Evolutionary conservation across 2,797 vertebrate genomes (phyloP), one percentile per base, ranked within the genome.

Genomic region (Eremophila alpestris): DNA sequence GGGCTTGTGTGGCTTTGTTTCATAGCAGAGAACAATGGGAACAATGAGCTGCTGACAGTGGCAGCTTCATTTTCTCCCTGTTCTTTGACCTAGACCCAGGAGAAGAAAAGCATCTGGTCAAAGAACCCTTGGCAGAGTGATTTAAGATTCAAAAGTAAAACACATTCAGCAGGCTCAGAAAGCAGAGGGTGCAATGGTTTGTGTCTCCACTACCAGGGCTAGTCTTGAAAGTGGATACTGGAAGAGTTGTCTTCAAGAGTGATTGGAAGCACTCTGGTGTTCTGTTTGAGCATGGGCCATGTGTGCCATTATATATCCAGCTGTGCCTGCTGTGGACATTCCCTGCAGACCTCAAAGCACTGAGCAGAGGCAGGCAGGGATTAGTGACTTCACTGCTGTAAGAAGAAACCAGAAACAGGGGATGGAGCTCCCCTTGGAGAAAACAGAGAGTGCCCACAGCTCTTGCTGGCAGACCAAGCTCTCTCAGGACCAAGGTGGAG

Each of bases 381-480:
- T 83, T 32, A 81, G 11, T 29, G 41, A 34, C 38, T 79, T 65
- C 36, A 17, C 2, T 36, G 67, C 16, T 8, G 1, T 58, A 19
- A 78, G 51, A 21, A 71, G 51, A 65, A 45, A 21, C 16, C 38
- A 67, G 40, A 63, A 51, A 9, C 7, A 52, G 55, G 38, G 63
- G 30, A 41, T 34, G 26, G 27, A 79, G 19, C 21, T 87, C 23
- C 7, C 15, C 30, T 75, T 2, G 2, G 48, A 77, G 68, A 29
- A n/a, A 60, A 27, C 0, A 0, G 32, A 70, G 24, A 18, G 21
- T 5, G 55, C 18, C 17, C 21, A 16, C 23, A 67, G 46, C 20
- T 41, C 0, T 0, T 24, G 41, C 34, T 2, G 1, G 30, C 22
- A 54, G 36, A 51, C 20, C 14, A 51, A 46, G 24, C 22, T 87